Evolutionary conservation across 2,888 invertebrate species (phyloP).

Genomic region (Plusia festucae): DNA sequence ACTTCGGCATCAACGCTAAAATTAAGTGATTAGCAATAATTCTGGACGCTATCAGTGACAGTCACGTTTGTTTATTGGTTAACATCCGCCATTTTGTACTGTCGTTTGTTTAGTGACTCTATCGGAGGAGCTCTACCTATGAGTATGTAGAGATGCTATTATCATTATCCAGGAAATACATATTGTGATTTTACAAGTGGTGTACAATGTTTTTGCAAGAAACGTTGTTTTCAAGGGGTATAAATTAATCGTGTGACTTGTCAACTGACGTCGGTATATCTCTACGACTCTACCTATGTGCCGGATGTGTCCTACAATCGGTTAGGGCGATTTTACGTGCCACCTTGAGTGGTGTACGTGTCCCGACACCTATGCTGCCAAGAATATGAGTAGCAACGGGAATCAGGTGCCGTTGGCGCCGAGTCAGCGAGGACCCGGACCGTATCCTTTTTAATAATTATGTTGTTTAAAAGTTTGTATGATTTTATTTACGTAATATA

Average conservation of each 20-base stretch:
- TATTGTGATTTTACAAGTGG: constrained; percentile 81
- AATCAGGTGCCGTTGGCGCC: constrained; percentile 91
- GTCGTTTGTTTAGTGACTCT: constrained; percentile 88
- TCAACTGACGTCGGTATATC: constrained; percentile 84
- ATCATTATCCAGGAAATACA: constrained; percentile 78
- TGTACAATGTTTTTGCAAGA: constrained; percentile 87
- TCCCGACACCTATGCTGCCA: constrained; percentile 90
- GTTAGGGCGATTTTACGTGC: constrained; percentile 89
- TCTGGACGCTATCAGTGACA: constrained; percentile 78
- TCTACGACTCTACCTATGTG: constrained; percentile 84
- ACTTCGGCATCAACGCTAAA: constrained; percentile 64
- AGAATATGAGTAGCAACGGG: constrained; percentile 91
- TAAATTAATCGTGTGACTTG: constrained; percentile 84
- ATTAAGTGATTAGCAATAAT: constrained; percentile 69
- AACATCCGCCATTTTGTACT: constrained; percentile 89
- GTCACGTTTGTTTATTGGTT: constrained; percentile 89
- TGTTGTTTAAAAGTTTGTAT: constrained; percentile 69
- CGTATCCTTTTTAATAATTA: constrained; percentile 89
- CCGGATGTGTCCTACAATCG: constrained; percentile 89
- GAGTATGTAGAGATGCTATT: constrained; percentile 82
- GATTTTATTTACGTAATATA: constrained; percentile 86
- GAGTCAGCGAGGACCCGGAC: constrained; percentile 88
- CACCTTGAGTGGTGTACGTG: constrained; percentile 91
- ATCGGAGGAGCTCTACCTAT: constrained; percentile 72
- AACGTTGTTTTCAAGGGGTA: constrained; percentile 80